phyloP scores from a whole-genome alignment of 1,140 invertebrate species.

The Brachionus koreanus region DNA sequence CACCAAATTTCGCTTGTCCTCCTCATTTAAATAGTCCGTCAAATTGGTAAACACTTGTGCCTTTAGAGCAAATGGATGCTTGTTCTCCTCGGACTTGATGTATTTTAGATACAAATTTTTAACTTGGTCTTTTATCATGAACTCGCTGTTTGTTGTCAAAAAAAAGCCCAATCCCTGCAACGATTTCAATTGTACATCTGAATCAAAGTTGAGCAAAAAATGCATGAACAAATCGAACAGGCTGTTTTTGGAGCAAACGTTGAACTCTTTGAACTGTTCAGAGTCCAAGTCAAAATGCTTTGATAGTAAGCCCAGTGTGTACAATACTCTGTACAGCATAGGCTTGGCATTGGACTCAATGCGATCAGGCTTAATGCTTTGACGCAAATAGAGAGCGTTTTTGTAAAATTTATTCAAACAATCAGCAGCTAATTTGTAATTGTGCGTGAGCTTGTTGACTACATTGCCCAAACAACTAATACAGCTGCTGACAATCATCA shows the following conservation, averaged over 20 bases:
- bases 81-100: not conserved
- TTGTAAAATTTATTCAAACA: constrained; percentile 70
- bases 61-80: not conserved
- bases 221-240: constrained; percentile 82
- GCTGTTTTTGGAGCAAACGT: constrained; percentile 68
- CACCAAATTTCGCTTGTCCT: constrained; percentile 16
- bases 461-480: constrained; percentile 89
- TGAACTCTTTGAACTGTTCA: constrained; percentile 54
- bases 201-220: constrained; percentile 68
- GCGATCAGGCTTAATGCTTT: not conserved
- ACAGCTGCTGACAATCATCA: constrained; percentile 69
- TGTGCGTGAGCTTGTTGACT: constrained; percentile 90
- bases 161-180: constrained; percentile 56
- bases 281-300: constrained; percentile 91
- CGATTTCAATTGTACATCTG: constrained; percentile 70
- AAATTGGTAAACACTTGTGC: constrained; percentile 26
- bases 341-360: constrained; percentile 60
- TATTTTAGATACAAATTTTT: not conserved
- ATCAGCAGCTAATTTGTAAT: constrained; percentile 87
- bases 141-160: constrained; percentile 6
- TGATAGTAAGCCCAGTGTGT: constrained; percentile 87
- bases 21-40: constrained; percentile 24
- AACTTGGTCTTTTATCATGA: constrained; percentile 2
- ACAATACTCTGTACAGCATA: constrained; percentile 78
- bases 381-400: constrained; percentile 32